Evolutionary conservation across 2,797 vertebrate species (phyloP), one percentile per base, ranked within the genome.

Genomic region (Neostethus bicornis): DNA sequence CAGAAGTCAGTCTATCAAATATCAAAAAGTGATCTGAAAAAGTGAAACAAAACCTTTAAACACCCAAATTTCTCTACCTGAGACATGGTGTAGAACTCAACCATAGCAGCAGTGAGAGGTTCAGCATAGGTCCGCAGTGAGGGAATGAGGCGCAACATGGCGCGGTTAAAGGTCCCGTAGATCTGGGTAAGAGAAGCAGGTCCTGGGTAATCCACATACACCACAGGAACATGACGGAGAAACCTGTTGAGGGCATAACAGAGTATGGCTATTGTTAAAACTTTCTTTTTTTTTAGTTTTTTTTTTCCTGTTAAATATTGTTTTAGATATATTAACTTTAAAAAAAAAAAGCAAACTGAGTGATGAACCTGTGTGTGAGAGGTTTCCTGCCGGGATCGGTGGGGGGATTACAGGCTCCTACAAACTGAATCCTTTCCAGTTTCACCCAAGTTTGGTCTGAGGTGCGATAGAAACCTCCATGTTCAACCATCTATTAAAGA

Each of bases 81-180:
- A 51, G 97, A 99, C 96, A 99, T 99, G 35, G 95, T 98, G 87
- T 99, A 99, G 89, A 99, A 99, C 81, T 99, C 97, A 20, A 99
- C 97, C 97, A 99, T 99, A 54, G 97, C 97, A 0, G 97, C 96
- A 0, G 97, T 99, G 20, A 99, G 96, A 0, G 97, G 97, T 38
- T 99, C 97, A 0, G 97, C 96, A 0, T 96, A 99, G 0, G 97
- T 97, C 39, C 97, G 94, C 10, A 99, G 92, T 0, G 96, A 95
- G 0, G 97, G 97, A 70, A 99, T 96, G 68, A 99, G 93, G 20
- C 97, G 91, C 51, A 99, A 90, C 97, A 99, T 99, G 62, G 97
- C 97, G 2, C 97, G 94, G 77, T 99, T 99, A 84, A 99, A 99
- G 12, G 97, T 99, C 57, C 97, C 97, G 4, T 99, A 99, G 71